phyloP scores from a whole-genome alignment of 1,140 invertebrate genomes.

The Holotrichia oblita region DNA sequence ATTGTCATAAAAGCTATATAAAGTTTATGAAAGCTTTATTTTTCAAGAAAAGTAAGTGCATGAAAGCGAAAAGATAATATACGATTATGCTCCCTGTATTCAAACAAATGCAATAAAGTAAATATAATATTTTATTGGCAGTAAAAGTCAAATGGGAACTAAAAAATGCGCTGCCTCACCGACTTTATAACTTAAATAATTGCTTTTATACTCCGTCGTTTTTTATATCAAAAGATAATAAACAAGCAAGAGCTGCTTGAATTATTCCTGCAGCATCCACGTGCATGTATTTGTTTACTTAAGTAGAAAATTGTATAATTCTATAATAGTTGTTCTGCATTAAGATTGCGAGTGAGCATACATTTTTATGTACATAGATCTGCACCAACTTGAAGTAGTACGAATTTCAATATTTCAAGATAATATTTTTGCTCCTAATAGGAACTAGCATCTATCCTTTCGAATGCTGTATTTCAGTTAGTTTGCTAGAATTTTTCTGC shows the following conservation, averaged over 20 bases:
- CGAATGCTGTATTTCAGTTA: no score
- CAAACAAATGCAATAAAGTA: slow-evolving; percentile 32
- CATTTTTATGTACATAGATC: background rate
- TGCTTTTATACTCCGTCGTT: background rate
- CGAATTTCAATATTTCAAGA: no score
- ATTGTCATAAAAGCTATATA: slow-evolving; percentile 14
- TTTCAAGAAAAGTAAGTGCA: slow-evolving; percentile 1
- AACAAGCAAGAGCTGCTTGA: background rate
- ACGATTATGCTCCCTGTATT: slow-evolving; percentile 29
- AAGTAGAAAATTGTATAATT: slow-evolving; percentile 16
- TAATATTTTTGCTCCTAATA: no score
- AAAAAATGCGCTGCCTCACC: slow-evolving; percentile 1
- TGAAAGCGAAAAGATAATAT: slow-evolving; percentile 23
- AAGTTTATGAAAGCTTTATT: slow-evolving; percentile 15
- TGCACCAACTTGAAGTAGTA: no score
- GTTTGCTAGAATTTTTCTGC: no score
- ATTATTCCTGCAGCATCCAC: background rate
- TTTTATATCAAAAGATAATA: slow-evolving; percentile 11
- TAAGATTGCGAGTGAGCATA: background rate
- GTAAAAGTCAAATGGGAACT: slow-evolving; percentile 19
- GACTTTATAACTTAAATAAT: slow-evolving; percentile 34
- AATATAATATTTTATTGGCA: slow-evolving; percentile 28
- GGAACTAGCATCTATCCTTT: no score
- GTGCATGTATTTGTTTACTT: background rate
- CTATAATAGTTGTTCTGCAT: background rate